phyloP scores from a whole-genome alignment of 2,888 invertebrate species.

The Hirudinaria manillensis region DNA sequence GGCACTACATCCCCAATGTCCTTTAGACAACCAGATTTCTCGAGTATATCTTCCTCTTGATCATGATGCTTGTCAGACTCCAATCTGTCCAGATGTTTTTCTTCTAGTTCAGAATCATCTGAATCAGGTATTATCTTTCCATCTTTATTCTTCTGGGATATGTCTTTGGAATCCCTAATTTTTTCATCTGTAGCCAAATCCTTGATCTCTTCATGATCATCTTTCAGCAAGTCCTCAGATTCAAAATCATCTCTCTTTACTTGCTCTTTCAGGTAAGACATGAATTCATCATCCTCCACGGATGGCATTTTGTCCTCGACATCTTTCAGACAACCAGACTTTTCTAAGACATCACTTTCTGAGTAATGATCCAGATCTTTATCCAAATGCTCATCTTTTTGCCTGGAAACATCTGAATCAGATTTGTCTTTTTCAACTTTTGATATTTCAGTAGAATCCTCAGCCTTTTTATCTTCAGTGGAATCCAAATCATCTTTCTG shows the following conservation, averaged over 20 bases:
- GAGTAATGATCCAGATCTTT: not conserved
- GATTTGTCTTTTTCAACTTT: too few species aligned
- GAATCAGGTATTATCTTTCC: not conserved
- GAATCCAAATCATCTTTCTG: not conserved
- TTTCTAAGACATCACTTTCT: not conserved
- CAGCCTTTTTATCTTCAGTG: not conserved
- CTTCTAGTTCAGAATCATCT: not conserved
- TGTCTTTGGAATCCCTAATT: not conserved
- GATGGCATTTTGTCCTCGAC: not conserved
- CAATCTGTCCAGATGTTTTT: not conserved
- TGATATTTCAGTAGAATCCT: too few species aligned
- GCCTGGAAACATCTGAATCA: not conserved
- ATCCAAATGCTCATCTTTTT: not conserved
- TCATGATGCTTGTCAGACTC: not conserved
- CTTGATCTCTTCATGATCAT: not conserved
- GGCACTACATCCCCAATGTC: not conserved
- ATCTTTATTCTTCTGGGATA: too few species aligned
- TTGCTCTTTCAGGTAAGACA: not conserved
- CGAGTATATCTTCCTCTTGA: not conserved
- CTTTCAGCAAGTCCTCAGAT: not conserved
- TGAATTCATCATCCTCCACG: not conserved
- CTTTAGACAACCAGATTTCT: not conserved
- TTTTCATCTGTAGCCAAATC: not conserved
- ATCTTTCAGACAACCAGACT: slow-evolving; percentile 10
- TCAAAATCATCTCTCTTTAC: not conserved